Evolutionary conservation across 2,888 invertebrate genomes (phyloP).

Genomic region (Dicyrtomina minuta): DNA sequence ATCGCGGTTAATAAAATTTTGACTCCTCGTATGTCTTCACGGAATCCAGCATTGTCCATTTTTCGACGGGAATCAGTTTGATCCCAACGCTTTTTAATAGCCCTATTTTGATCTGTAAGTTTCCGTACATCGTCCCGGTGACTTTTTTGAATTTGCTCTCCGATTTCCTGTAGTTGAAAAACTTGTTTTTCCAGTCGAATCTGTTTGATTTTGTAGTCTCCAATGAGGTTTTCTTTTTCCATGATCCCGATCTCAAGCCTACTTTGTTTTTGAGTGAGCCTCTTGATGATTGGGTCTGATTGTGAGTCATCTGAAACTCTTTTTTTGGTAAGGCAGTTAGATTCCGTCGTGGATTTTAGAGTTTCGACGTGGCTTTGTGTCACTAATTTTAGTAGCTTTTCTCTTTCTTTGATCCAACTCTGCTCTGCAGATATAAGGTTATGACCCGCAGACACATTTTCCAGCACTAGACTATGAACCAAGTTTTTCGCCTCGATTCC

Average conservation of each 20-base stretch:
- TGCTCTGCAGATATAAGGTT: conserved; percentile 30
- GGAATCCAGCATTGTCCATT: conserved; percentile 45
- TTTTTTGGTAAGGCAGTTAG: conserved; percentile 17
- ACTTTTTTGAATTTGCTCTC: conserved; percentile 13
- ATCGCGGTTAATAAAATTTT: conserved; percentile 32
- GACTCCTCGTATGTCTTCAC: conserved; percentile 39
- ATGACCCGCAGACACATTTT: conserved; percentile 34
- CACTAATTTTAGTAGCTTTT: conserved; percentile 24
- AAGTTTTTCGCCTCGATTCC: conserved; percentile 23
- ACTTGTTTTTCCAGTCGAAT: conserved; percentile 42
- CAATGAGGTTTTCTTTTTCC: conserved; percentile 41
- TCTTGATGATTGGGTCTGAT: not conserved
- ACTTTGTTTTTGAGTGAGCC: conserved; percentile 9
- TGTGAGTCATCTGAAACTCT: conserved; percentile 20
- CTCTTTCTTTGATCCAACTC: conserved; percentile 22
- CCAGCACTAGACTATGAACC: conserved; percentile 26
- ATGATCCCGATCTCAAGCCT: conserved; percentile 30
- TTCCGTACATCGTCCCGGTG: conserved; percentile 31
- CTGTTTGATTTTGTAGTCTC: conserved; percentile 39
- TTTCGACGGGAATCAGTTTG: conserved; percentile 42
- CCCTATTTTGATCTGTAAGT: conserved; percentile 31
- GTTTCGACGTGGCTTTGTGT: conserved; percentile 12
- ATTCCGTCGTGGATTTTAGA: not conserved
- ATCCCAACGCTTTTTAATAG: conserved; percentile 42
- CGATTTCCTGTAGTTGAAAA: conserved; percentile 32